phyloP scores from a whole-genome alignment of 2,797 vertebrate genomes.

The Tokudaia tokunoshimensis region DNA sequence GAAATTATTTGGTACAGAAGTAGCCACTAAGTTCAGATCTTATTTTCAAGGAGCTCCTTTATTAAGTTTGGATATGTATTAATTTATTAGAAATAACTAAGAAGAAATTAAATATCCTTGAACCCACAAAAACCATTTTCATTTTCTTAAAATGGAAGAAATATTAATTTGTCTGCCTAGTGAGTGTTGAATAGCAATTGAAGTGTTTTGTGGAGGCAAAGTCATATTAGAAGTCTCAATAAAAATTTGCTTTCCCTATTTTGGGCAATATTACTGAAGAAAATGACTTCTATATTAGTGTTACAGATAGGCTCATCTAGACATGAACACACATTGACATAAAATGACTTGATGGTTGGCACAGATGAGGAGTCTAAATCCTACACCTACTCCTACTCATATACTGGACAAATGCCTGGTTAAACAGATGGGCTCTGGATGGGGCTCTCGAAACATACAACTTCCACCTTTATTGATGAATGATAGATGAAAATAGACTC shows the following conservation, averaged over 20 bases:
- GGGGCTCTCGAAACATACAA: background rate
- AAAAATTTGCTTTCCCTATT: background rate
- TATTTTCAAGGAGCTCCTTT: conserved; percentile 39
- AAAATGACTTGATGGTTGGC: conserved; percentile 56
- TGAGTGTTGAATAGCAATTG: conserved; percentile 24
- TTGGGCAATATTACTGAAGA: conserved; percentile 40
- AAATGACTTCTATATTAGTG: conserved; percentile 17
- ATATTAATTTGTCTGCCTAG: background rate
- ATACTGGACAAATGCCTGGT: conserved; percentile 49
- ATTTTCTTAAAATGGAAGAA: conserved; percentile 62
- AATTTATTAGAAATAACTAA: conserved; percentile 58
- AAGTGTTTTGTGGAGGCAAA: conserved; percentile 44
- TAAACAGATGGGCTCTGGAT: conserved; percentile 62
- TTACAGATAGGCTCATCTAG: conserved; percentile 51
- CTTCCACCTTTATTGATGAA: conserved; percentile 55
- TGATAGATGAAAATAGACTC: background rate
- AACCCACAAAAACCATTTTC: conserved; percentile 4
- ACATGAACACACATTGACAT: conserved; percentile 49
- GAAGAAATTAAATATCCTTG: conserved; percentile 54
- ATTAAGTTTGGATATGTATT: conserved; percentile 10
- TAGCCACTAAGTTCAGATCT: conserved; percentile 24
- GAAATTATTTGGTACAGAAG: background rate
- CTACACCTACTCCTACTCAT: conserved; percentile 12
- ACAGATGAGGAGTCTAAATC: conserved; percentile 21
- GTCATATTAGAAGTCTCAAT: conserved; percentile 27